Percentiles rank a stretch among this genome's conserved stretches.
These are phyloP conservation scores for Lates japonicus DNA, from an alignment of 2,797 vertebrate genomes.

Conservation along the genomic window DNA sequence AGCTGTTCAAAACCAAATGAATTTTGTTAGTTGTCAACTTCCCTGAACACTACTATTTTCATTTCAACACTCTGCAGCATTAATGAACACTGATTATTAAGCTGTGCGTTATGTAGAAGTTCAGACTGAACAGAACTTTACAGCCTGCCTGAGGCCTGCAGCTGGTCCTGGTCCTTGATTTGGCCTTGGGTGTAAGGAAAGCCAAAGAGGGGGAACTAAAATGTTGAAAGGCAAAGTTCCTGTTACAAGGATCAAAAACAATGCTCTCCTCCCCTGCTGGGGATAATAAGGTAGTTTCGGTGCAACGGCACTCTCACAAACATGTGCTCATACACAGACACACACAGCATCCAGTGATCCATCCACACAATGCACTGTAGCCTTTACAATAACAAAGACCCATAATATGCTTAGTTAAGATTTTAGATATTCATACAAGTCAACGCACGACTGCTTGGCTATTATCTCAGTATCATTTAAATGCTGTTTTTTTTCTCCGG, in stretches of 20 bases:
- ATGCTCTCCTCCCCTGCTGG: constrained; percentile 9
- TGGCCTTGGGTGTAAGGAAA: neutral
- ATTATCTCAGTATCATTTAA: constrained; percentile 66
- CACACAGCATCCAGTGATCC: constrained; percentile 32
- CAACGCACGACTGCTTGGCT: constrained; percentile 28
- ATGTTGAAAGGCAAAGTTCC: constrained; percentile 31
- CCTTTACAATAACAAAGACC: constrained; percentile 51
- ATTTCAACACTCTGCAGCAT: constrained; percentile 7
- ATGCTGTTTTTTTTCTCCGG: constrained; percentile 38
- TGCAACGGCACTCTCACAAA: constrained; percentile 22
- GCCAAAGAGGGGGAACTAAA: constrained; percentile 14
- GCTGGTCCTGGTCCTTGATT: constrained; percentile 27
- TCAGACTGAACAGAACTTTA: neutral
- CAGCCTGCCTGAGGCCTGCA: neutral
- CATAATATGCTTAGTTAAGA: constrained; percentile 50
- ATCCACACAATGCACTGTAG: constrained; percentile 26
- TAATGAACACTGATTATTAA: constrained; percentile 22
- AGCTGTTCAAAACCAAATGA: constrained; percentile 39
- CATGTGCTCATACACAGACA: constrained; percentile 11
- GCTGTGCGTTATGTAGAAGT: neutral
- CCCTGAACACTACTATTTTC: neutral
- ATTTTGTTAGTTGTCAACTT: constrained; percentile 25
- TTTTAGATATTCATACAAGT: constrained; percentile 49
- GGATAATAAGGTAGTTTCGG: constrained; percentile 48
- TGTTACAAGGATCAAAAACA: constrained; percentile 44